A percentile compares a stretch with the other conserved stretches of the same genome.
These are phyloP conservation scores for Protophormia terraenovae DNA, from an alignment of 2,888 invertebrate species.

Conservation along the genomic window DNA sequence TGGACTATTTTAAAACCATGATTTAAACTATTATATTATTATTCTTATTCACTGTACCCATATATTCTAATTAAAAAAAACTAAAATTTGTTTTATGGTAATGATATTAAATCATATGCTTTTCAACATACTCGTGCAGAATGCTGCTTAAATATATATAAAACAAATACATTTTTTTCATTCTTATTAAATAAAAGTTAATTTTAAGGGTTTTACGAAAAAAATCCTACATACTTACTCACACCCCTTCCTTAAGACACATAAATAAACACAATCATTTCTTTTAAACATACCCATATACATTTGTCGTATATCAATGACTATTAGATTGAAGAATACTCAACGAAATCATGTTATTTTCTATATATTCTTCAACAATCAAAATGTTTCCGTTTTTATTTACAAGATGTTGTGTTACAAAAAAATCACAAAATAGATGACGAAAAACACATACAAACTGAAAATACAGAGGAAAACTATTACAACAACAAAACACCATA, in stretches of 20 bases:
- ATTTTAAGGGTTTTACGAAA: background rate
- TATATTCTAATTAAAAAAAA: no score
- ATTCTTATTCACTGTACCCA: no score
- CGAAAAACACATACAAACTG: background rate
- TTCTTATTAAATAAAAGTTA: background rate
- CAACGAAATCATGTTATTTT: conserved; percentile 31
- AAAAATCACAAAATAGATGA: background rate
- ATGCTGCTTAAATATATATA: background rate
- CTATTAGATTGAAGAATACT: conserved; percentile 16
- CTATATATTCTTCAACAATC: background rate
- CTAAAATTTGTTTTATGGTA: background rate
- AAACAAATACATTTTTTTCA: background rate
- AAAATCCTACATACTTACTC: background rate
- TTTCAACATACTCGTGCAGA: background rate
- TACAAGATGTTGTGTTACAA: background rate
- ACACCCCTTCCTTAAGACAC: background rate
- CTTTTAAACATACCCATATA: background rate
- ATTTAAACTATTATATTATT: no score
- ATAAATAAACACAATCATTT: conserved; percentile 14
- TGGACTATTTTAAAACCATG: no score
- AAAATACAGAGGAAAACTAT: no score
- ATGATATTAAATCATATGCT: conserved; percentile 12
- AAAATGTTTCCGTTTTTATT: conserved; percentile 25
- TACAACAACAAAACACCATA: background rate
- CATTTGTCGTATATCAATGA: conserved; percentile 7